Base-by-base conservation (phyloP, 37 sponge, comb jelly and placozoan species). In the Spongilla lacustris region DNA sequence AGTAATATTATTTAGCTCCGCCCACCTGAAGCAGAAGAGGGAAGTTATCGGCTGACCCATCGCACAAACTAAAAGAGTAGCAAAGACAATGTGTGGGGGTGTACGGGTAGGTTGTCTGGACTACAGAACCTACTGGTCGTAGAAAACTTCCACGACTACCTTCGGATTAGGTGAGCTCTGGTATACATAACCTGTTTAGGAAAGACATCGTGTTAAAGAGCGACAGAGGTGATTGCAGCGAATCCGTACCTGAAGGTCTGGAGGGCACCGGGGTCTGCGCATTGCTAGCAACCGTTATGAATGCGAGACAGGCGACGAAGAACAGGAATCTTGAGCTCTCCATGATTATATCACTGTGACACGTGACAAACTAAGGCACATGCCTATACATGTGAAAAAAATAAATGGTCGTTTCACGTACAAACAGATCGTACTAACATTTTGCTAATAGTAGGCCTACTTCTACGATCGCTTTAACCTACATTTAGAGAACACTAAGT, bases 41-140 rank as follows among this genome's bases (percentile, higher is more conserved):
- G 86, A 85, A 90, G 30, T 66, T 90, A 0, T 70, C 78, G 27
- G 73, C 81, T 21, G 91, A 90, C 8, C 85, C 91, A 50, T 12
- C 28, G 38, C 91, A 90, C 24, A 90, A 82, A 38, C 91, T 90
- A 50, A 2, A 10, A 8, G 46, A n/a, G n/a, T n/a, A 46, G 46
- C 8, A 46, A 46, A 46, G 31, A 29, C 13, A 21, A 41, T 34
- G 11, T 72, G 23, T 11, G 4, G 38, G 4, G 17, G 3, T 9
- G 14, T 23, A 28, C 28, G 41, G 8, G 10, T 9, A 17, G 46
- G 4, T 46, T 46, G 4, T 4, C 46, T 8, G 8, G 46, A 46
- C 0, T 13, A n/a, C n/a, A n/a, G 17, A 24, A 74, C 90, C 73
- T 50, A 89, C 90, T 83, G 85, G 74, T 89, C 90, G 78, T 89